Base-by-base conservation (phyloP, 1,140 invertebrate genomes). In the Aethina tumida region DNA sequence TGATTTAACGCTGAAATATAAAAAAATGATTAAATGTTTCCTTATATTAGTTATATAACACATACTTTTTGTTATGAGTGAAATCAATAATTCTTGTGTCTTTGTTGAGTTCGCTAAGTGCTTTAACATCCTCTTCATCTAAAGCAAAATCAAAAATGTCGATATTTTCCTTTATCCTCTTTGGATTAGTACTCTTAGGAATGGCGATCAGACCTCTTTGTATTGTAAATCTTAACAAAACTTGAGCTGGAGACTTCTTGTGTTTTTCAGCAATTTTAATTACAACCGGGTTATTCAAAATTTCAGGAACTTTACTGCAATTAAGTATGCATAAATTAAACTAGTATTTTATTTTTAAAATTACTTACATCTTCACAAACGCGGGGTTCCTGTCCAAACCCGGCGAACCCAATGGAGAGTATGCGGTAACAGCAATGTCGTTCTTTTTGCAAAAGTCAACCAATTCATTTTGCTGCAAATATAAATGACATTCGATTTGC, bases 111-210 rank as follows among this genome's bases (percentile, higher is more conserved):
- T 50, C 56, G 42, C 64, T 67, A 16, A 81, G 43, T 30, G 57
- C 50, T 24, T 67, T 50, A 37, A 77, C 65, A 49, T 81, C 77
- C 2, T 65, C 57, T 2, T 60, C 43, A 18, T 58, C 62, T 30
- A 81, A 53, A 41, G 69, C 58, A 50, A 79, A 80, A 55, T 77
- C 69, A 44, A 78, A 79, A 35, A 81, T 64, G 42, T 76, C 57
- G 9, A 75, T 57, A 50, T 79, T 79, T 54, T 73, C 62, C 51
- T 73, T 73, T 1, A 93, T 67, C 50, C 87, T 71, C 5, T 71
- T 59, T 0, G 75, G 65, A 53, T 77, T 85, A 0, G 75, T 76
- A 56, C 84, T 89, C 65, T 93, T 94, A 26, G 88, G 88, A 56
- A 94, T 88, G 10, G 83, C 80, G 24, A 74, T 65, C 5, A 90